Base-by-base conservation (phyloP, 2,797 vertebrate genomes). In the Danio albolineatus region DNA sequence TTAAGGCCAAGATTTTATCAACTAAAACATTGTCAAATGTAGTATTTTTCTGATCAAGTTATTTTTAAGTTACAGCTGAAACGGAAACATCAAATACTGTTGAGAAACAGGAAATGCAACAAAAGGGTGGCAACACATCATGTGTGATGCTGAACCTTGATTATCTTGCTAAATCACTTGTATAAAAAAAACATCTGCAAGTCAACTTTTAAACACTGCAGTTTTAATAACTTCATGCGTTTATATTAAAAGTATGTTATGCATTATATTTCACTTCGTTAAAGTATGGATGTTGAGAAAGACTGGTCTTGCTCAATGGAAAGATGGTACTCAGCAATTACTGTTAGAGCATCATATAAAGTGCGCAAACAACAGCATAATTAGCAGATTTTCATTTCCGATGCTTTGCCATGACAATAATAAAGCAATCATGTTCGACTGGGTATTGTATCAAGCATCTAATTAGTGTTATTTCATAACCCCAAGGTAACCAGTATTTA, bases 401-500 rank as follows among this genome's bases (percentile, higher is more conserved):
- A 57, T 5, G 10, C 41, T 48, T 46, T 16, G 17, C 54, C 53
- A 39, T 57, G 36, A 10, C 17, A 59, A 67, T 51, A 78, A 19
- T 39, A 38, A 70, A 61, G 56, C 8, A 53, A 78, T 78, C 36
- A 43, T 51, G 28, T 61, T 19, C 7, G 19, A 57, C 13, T 46
- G 6, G 51, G 53, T 16, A n/a, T 48, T n/a, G 5, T 48, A 66
- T 21, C 9, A 8, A 9, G 61, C 10, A 41, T 69, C 16, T 69
- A 69, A 78, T 60, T 17, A 60, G 36, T 60, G 36, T 71, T 28
- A 61, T 78, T 78, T 61, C 44, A 70, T 60, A 78, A 57, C 53
- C 64, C 12, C 16, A 19, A 38, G 0, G 17, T 16, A 78, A 41
- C 13, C n/a, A 36, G 41, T 21, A 70, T 41, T 60, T 21, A 10